Base-by-base conservation (phyloP, 2,797 vertebrate genomes). In the Neosilurus mollespiculum region DNA sequence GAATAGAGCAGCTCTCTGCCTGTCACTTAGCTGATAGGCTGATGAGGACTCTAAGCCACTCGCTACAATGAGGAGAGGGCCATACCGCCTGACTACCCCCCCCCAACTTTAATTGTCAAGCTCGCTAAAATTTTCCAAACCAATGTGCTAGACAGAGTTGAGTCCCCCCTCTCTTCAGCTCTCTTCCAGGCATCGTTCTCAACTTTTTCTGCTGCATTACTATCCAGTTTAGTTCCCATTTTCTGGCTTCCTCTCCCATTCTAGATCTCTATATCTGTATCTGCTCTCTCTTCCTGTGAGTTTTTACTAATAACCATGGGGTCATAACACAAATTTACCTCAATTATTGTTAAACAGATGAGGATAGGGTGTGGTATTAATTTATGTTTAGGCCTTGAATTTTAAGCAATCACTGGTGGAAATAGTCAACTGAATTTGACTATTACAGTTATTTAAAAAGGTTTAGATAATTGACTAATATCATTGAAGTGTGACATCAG, bases 11-110 rank as follows among this genome's bases (percentile, higher is more conserved):
- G 98, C 97, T 98, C 98, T 97, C 97, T 97, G 97, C 97, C 98
- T 99, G 98, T 97, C 97, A 98, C 96, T 96, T 97, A 98, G 98
- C 98, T 99, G 98, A 99, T 99, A 99, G 98, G 97, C 97, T 97
- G 97, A 98, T 96, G 94, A 97, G 97, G 96, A 98, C 97, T 98
- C 97, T 99, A 98, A 99, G 97, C 97, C 97, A 97, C 96, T 96
- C 91, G 89, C 92, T 97, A 99, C 97, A 99, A 99, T 99, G 96
- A 97, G 96, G 92, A 93, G 92, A 97, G 96, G 97, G 96, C 97
- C 98, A 94, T 97, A 96, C 95, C 95, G 97, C 95, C 96, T 96
- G 96, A 97, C 97, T 98, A 69, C 59, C 83, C 85, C 83, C 78
- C 80, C 15, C 81, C 79, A 83, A 79, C 84, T 95, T 95, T 99